Conservation (phyloP, 2,113 vertebrate genomes). For the Canis aureus region DNA sequence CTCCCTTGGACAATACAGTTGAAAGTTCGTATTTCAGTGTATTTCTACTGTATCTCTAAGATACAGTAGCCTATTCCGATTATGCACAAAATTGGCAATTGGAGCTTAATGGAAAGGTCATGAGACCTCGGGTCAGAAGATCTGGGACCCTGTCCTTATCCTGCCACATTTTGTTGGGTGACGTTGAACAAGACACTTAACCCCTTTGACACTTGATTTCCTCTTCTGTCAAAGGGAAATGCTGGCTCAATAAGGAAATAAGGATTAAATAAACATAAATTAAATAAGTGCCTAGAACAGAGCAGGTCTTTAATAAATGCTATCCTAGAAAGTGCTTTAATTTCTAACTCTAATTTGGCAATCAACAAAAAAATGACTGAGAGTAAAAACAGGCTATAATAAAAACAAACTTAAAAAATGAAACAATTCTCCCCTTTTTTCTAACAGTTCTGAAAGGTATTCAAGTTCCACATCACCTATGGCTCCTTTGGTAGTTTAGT, state of each 20-base stretch:
- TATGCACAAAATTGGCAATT: background rate
- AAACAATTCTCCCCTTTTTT: background rate
- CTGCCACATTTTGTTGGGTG: background rate
- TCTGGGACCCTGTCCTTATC: background rate
- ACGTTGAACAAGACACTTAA: constrained; percentile 63
- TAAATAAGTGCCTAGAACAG: background rate
- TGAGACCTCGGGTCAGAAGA: constrained; percentile 24
- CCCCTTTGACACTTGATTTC: constrained; percentile 42
- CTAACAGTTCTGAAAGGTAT: background rate
- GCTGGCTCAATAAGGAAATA: constrained; percentile 49
- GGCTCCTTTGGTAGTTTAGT: background rate
- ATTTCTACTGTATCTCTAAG: background rate
- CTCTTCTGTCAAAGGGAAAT: constrained; percentile 41
- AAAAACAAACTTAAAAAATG: background rate
- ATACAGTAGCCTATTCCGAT: background rate
- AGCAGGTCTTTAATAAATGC: background rate
- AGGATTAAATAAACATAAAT: background rate
- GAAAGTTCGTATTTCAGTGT: background rate
- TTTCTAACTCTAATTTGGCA: background rate
- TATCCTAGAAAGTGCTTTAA: background rate
- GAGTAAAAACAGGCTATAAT: background rate
- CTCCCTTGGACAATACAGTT: background rate
- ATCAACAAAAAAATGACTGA: background rate
- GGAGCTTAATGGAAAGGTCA: constrained; percentile 56
- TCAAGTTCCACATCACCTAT: background rate